These are phyloP conservation scores for Pelosia muscerda DNA, from an alignment of 2,888 invertebrate species.

Conservation along the genomic window DNA sequence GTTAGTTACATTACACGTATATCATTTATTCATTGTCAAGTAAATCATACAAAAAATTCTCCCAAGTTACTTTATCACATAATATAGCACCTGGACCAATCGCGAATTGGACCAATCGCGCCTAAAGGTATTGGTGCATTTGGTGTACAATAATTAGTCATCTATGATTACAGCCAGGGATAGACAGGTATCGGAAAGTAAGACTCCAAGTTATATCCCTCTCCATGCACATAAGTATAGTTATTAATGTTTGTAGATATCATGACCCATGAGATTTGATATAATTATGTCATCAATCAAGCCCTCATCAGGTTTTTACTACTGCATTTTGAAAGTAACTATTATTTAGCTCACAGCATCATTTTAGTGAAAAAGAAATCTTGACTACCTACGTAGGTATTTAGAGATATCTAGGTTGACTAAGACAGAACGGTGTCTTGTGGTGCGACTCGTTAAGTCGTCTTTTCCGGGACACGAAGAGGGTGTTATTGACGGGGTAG, in stretches of 20 bases:
- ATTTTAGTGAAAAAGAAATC: background rate
- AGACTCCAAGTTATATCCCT: background rate
- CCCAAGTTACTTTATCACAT: background rate
- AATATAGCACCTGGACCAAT: background rate
- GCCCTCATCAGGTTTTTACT: background rate
- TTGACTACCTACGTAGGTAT: background rate
- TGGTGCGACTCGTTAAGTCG: conserved; percentile 80
- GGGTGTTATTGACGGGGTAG: conserved; percentile 82
- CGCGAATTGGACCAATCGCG: no score
- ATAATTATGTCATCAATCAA: background rate
- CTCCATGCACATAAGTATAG: background rate
- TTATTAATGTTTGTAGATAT: conserved; percentile 5
- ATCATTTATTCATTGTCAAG: background rate
- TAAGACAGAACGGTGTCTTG: conserved; percentile 68
- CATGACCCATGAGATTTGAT: background rate
- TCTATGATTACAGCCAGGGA: background rate
- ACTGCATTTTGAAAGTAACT: conserved; percentile 4
- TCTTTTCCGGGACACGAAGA: conserved; percentile 82
- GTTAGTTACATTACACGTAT: background rate
- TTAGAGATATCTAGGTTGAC: conserved; percentile 52
- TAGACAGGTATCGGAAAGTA: background rate
- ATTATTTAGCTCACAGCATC: background rate
- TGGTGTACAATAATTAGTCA: background rate
- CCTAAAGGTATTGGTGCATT: no score
- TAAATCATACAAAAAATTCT: background rate